Conservation (phyloP, 2,888 invertebrate species). For the Lasioglossum malachurum region DNA sequence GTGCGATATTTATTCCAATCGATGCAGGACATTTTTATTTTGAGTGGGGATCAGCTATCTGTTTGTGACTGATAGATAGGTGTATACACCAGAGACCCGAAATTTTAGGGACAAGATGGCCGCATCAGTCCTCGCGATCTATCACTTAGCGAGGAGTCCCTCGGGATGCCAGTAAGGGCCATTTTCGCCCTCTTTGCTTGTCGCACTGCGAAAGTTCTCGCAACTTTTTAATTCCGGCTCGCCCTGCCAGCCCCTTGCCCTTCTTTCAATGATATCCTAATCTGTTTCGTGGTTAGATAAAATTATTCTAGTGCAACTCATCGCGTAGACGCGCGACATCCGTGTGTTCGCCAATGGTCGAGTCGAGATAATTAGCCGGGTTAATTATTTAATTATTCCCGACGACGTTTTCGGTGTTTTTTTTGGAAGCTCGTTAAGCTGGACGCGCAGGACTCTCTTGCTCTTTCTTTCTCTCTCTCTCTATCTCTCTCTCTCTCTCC, state of each 20-base stretch:
- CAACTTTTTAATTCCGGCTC: conserved; percentile 54
- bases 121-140: conserved; percentile 66
- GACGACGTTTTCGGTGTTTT: conserved; percentile 79
- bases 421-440: conserved; percentile 81
- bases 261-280: not conserved
- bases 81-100: not conserved
- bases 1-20: no score
- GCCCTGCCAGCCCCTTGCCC: not conserved
- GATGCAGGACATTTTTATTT: no score
- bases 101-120: conserved; percentile 30
- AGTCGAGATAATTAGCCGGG: conserved; percentile 77
- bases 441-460: conserved; percentile 28
- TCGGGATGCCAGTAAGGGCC: conserved; percentile 11
- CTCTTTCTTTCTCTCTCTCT: not conserved
- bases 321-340: not conserved
- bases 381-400: conserved; percentile 83
- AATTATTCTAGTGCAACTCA: not conserved
- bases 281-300: not conserved
- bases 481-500: not conserved
- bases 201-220: conserved; percentile 24
- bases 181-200: conserved; percentile 15
- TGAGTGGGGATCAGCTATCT: no score
- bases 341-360: conserved; percentile 55
- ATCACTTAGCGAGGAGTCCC: conserved; percentile 56
- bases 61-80: not conserved